Base-by-base conservation (phyloP, 2,113 vertebrate species). In the Ranitomeya imitator region DNA sequence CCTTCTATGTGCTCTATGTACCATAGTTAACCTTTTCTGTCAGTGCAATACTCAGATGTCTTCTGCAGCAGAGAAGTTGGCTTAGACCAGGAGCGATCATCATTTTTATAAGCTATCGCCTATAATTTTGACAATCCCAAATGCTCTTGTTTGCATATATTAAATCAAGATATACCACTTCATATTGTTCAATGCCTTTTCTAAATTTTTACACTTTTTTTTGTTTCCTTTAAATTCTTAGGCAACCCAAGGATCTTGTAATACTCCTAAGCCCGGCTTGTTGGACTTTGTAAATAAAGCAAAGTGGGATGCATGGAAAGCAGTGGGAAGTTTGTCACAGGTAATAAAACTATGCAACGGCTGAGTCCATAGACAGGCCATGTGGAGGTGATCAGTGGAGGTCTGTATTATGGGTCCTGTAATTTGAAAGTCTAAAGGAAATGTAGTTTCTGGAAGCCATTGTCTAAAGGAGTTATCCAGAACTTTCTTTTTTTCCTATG, bases 291-390 rank as follows among this genome's bases (percentile, higher is more conserved):
- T 98, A 78, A 97, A 96, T 91, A 98, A 97, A 89, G 96, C 93
- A 52, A 99, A 99, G 74, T 99, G 97, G 97, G 97, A 98, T 6
- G 94, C 97, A 0, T 98, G 97, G 98, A 97, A 92, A 59, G 95
- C 96, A 85, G 95, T 99, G 89, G 97, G 96, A 57, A 92, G 37
- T 82, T 93, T 96, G 59, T 90, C 97, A 63, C 95, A 96, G 97
- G 98, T 97, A 90, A 92, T 16, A 52, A 74, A 52, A 13, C 18
- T 45, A 16, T 45, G 2, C 31, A 37, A 1, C 8, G 4, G 10
- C 21, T 4, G 19, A 71, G 65, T 31, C 65, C n/a, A 1, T 23
- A 69, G 23, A 13, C 4, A 19, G 3, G 2, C n/a, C 12, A 2
- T 21, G 16, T 21, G 61, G 18, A 7, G 61, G 61, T 63, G 18